Conservation (phyloP, 2,797 vertebrate species). For the Malurus leucopterus region DNA sequence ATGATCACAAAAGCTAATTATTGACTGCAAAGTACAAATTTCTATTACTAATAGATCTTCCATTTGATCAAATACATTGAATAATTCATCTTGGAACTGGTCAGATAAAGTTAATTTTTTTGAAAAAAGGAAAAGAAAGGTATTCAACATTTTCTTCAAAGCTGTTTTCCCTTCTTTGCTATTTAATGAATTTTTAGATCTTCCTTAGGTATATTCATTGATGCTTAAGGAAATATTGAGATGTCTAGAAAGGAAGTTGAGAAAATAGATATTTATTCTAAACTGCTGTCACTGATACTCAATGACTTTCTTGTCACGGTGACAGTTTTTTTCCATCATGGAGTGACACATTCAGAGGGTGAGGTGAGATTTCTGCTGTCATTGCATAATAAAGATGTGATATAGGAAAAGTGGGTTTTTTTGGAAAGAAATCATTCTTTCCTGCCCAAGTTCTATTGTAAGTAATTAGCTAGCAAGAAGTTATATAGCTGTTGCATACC, state of each 20-base stretch:
- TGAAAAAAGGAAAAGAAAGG: accelerated
- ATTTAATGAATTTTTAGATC: background rate
- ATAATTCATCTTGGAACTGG: background rate
- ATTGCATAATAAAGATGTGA: background rate
- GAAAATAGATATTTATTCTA: background rate
- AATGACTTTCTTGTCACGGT: background rate
- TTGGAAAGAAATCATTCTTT: background rate
- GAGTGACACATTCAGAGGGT: background rate
- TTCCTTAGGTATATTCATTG: background rate
- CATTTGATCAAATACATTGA: background rate
- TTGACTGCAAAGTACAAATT: background rate
- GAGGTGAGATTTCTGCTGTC: background rate
- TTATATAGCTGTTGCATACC: background rate
- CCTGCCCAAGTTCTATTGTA: background rate
- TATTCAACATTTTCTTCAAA: background rate
- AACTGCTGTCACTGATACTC: background rate
- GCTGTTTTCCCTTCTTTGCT: background rate
- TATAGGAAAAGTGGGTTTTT: background rate
- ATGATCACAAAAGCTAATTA: background rate
- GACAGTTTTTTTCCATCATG: background rate
- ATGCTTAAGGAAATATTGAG: background rate
- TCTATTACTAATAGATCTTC: background rate
- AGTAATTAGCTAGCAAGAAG: background rate
- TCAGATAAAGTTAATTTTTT: no score
- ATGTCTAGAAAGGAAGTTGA: background rate